phyloP scores from a whole-genome alignment of 2,113 vertebrate species.

The Melanocharis versteri region DNA sequence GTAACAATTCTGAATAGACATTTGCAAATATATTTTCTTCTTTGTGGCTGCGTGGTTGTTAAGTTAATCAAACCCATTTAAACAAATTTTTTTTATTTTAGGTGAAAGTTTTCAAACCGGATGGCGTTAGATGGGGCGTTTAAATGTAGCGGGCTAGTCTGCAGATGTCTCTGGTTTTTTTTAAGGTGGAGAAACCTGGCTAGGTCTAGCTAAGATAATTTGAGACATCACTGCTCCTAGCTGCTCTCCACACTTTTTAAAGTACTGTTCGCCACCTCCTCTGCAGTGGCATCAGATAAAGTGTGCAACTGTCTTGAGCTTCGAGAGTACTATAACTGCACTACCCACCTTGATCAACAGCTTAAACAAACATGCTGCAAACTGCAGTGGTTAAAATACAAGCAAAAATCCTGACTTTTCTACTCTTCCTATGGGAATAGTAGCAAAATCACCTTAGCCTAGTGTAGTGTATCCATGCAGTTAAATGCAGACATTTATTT shows the following conservation, averaged over 20 bases:
- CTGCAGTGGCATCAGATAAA: background rate
- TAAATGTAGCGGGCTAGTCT: background rate
- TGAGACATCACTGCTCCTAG: background rate
- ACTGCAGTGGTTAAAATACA: background rate
- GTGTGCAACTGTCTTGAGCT: background rate
- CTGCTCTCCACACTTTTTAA: background rate
- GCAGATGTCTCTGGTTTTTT: background rate
- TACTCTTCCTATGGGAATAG: background rate
- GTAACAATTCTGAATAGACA: background rate
- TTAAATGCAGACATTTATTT: background rate
- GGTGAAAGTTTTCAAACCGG: background rate
- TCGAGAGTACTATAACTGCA: background rate
- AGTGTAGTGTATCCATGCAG: background rate
- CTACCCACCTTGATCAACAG: background rate
- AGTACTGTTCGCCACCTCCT: background rate
- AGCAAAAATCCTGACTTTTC: background rate
- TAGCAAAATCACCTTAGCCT: background rate
- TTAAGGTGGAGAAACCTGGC: background rate
- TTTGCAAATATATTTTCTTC: background rate
- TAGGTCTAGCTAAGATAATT: background rate
- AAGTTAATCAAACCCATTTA: background rate
- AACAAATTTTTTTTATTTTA: background rate
- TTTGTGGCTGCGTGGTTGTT: background rate
- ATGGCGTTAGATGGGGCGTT: fast-evolving
- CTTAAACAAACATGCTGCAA: background rate